phyloP scores from a whole-genome alignment of 2,113 vertebrate genomes.

The Dromiciops gliroides region DNA sequence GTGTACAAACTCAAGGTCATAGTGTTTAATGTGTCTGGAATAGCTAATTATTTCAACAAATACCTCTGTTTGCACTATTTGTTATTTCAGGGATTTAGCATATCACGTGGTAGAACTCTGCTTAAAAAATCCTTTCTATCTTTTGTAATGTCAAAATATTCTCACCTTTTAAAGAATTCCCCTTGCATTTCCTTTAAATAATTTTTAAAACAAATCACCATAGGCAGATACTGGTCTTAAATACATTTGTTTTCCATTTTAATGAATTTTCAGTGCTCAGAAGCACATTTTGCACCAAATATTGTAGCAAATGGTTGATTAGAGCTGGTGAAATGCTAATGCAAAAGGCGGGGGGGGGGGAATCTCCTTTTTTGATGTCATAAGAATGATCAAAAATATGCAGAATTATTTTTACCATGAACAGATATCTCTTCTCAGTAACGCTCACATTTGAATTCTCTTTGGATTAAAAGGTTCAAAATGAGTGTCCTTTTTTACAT shows the following conservation, averaged over 20 bases:
- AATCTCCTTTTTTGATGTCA: constrained; percentile 33
- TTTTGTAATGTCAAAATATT: not conserved
- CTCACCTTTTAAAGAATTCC: constrained; percentile 32
- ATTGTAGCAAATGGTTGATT: constrained; percentile 39
- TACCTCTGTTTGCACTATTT: constrained; percentile 28
- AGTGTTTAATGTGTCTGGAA: constrained; percentile 26
- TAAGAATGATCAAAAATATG: constrained; percentile 22
- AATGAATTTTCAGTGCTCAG: constrained; percentile 52
- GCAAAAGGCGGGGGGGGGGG: constrained; percentile 10
- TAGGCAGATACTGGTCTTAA: constrained; percentile 24
- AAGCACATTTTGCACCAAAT: not conserved
- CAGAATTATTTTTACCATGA: constrained; percentile 26
- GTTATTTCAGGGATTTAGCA: not conserved
- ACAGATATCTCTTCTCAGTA: not conserved
- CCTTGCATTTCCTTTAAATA: constrained; percentile 2
- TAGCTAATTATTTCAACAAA: constrained; percentile 9
- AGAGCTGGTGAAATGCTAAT: constrained; percentile 43
- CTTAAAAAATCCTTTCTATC: not conserved
- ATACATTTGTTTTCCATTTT: constrained; percentile 54
- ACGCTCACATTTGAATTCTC: constrained; percentile 43
- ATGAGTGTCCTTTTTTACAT: constrained; percentile 48
- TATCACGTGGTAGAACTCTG: not conserved
- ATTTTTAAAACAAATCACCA: constrained; percentile 16
- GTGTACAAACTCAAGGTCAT: not conserved
- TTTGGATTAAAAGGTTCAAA: constrained; percentile 63